Conservation (phyloP, 1,140 invertebrate species). For the Vanessa atalanta region DNA sequence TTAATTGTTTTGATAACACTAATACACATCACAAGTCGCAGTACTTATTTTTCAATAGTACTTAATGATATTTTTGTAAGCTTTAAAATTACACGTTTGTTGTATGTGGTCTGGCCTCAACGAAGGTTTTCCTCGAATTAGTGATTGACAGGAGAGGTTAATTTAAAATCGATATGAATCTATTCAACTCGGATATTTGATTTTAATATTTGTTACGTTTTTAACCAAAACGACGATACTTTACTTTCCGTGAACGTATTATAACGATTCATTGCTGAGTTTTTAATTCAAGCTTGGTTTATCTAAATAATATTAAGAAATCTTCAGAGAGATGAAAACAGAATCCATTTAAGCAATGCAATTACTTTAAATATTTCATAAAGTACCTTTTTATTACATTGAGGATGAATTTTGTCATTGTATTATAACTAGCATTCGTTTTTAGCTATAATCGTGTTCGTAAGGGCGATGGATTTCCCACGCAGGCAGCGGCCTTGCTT, state of each 20-base stretch:
- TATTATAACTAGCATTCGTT: conserved; percentile 11
- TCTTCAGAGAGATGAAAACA: neutral
- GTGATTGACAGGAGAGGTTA: conserved; percentile 24
- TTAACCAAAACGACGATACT: too few relatives aligned
- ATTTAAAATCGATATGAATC: conserved; percentile 12
- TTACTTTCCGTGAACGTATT: too few relatives aligned
- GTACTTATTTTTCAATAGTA: neutral
- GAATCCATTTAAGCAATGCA: neutral
- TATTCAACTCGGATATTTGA: conserved; percentile 2
- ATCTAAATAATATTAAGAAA: too few relatives aligned
- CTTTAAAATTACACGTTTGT: conserved; percentile 5
- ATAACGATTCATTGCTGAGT: too few relatives aligned
- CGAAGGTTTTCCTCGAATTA: conserved; percentile 15
- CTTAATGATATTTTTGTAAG: neutral
- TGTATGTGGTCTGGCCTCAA: conserved; percentile 17
- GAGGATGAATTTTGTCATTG: conserved; percentile 18
- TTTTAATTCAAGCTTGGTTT: too few relatives aligned
- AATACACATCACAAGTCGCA: neutral
- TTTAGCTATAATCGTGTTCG: conserved; percentile 34
- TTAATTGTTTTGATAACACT: too few relatives aligned
- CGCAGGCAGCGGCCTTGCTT: conserved; percentile 58
- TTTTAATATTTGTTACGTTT: neutral
- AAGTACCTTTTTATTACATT: neutral
- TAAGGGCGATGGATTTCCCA: conserved; percentile 56
- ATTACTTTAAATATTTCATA: conserved; percentile 1